Evolutionary conservation across 1,140 invertebrate species (phyloP).

Genomic region (Scaptodrosophila lebanonensis): DNA sequence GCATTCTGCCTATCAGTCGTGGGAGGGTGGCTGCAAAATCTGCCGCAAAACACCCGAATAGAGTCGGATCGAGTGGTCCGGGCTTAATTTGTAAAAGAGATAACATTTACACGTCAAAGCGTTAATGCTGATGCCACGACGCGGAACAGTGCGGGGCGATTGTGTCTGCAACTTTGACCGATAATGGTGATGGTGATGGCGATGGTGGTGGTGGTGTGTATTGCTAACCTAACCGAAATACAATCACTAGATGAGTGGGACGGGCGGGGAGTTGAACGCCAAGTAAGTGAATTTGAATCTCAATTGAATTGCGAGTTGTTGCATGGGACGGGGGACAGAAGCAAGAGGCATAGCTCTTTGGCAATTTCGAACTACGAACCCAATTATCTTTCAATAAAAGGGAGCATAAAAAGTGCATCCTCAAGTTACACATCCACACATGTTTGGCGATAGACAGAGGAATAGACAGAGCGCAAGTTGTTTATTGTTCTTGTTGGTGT

Average conservation of each 20-base stretch:
- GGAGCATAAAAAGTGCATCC: conserved; percentile 65
- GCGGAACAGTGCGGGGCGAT: conserved; percentile 5
- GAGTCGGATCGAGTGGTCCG: conserved; percentile 13
- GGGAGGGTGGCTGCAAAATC: conserved; percentile 34
- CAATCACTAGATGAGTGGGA: conserved; percentile 35
- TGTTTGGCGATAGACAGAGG: not conserved
- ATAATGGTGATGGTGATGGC: conserved; percentile 26
- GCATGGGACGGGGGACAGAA: too few species aligned
- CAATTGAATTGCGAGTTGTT: conserved; percentile 65
- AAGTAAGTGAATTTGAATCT: conserved; percentile 74
- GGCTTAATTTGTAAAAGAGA: conserved; percentile 70
- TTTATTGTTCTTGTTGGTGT: conserved; percentile 23
- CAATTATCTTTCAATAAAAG: conserved; percentile 76
- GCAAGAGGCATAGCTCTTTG: too few species aligned
- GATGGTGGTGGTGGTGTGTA: conserved; percentile 18
- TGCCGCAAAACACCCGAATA: conserved; percentile 38
- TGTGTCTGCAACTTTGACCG: conserved; percentile 20
- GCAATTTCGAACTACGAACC: conserved; percentile 53
- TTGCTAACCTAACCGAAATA: conserved; percentile 47
- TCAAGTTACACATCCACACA: conserved; percentile 62
- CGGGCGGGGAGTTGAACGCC: not conserved
- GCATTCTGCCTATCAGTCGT: not conserved
- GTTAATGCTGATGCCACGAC: not conserved
- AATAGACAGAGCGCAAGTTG: not conserved
- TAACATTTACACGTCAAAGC: conserved; percentile 72